Conservation (phyloP, 2,797 vertebrate species). For the Anabas testudineus region DNA sequence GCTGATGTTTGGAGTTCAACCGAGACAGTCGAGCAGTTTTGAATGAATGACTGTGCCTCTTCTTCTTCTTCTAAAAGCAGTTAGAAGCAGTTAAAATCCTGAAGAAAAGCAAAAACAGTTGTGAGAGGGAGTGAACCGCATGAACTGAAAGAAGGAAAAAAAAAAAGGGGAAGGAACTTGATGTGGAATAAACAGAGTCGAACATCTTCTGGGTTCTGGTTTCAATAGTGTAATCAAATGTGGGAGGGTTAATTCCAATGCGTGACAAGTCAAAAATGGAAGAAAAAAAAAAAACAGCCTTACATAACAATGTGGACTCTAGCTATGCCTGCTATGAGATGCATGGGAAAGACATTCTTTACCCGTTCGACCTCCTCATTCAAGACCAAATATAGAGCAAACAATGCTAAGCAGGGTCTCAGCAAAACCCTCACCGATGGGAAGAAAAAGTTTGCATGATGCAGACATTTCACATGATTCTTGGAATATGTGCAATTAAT, state of each 20-base stretch:
- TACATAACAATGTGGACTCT: slow-evolving; percentile 55
- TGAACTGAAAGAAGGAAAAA: slow-evolving; percentile 36
- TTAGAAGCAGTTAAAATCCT: slow-evolving; percentile 5
- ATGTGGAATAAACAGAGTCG: slow-evolving; percentile 43
- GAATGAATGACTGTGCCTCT: slow-evolving; percentile 33
- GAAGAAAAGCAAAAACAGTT: slow-evolving; percentile 6
- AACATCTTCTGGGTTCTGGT: slow-evolving; percentile 33
- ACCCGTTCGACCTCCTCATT: slow-evolving; percentile 23
- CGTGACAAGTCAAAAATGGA: slow-evolving; percentile 49
- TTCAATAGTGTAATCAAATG: slow-evolving; percentile 43
- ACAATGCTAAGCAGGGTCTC: slow-evolving; percentile 17
- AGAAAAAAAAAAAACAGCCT: slow-evolving; percentile 16
- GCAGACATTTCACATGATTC: slow-evolving; percentile 11
- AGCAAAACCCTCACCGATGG: slow-evolving; percentile 18
- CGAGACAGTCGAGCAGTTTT: slow-evolving; percentile 18
- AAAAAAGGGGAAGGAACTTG: slow-evolving; percentile 25
- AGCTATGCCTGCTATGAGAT: slow-evolving; percentile 20
- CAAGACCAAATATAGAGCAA: slow-evolving; percentile 46
- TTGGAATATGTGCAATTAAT: neutral
- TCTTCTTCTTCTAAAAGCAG: slow-evolving; percentile 11
- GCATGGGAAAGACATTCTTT: slow-evolving; percentile 32
- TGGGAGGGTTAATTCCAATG: slow-evolving; percentile 17
- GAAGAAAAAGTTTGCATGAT: too few relatives aligned
- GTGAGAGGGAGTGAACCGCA: slow-evolving; percentile 26
- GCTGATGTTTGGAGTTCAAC: slow-evolving; percentile 29